A percentile compares a stretch with the other conserved stretches of the same genome.
phyloP scores from a whole-genome alignment of 2,113 vertebrate genomes.

The Globicephala melas region DNA sequence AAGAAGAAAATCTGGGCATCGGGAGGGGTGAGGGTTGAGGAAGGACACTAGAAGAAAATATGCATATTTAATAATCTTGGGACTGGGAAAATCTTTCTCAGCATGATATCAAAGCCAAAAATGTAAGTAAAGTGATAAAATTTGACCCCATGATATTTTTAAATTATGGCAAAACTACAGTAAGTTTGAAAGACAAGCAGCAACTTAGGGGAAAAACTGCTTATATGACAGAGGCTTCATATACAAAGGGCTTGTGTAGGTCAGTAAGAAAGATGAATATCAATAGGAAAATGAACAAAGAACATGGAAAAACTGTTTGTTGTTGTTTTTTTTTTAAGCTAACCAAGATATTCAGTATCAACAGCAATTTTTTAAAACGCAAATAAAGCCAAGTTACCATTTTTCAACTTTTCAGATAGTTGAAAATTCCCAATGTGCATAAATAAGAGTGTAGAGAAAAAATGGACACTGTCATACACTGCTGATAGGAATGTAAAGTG shows the following conservation, averaged over 20 bases:
- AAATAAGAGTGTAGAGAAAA: neutral
- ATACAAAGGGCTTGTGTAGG: neutral
- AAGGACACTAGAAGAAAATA: neutral
- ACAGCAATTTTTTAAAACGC: neutral
- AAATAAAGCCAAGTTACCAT: slow-evolving; percentile 3
- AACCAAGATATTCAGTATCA: neutral
- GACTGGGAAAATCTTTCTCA: neutral
- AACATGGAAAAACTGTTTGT: neutral
- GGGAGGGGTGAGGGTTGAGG: neutral
- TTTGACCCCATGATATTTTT: neutral
- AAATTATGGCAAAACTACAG: neutral
- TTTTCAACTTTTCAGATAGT: slow-evolving; percentile 16
- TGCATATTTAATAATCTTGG: neutral
- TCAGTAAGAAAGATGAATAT: neutral
- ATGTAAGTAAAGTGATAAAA: neutral
- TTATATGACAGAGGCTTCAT: neutral
- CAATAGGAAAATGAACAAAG: neutral
- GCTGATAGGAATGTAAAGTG: neutral
- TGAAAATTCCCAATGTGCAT: neutral
- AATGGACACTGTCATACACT: neutral
- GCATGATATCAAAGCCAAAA: neutral
- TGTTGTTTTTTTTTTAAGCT: neutral
- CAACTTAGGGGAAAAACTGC: neutral
- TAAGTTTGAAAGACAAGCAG: neutral
- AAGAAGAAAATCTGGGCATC: neutral